Evolutionary conservation across 2,888 invertebrate species (phyloP), one percentile per base, ranked within the genome.

Genomic region (Eilema griseolum): DNA sequence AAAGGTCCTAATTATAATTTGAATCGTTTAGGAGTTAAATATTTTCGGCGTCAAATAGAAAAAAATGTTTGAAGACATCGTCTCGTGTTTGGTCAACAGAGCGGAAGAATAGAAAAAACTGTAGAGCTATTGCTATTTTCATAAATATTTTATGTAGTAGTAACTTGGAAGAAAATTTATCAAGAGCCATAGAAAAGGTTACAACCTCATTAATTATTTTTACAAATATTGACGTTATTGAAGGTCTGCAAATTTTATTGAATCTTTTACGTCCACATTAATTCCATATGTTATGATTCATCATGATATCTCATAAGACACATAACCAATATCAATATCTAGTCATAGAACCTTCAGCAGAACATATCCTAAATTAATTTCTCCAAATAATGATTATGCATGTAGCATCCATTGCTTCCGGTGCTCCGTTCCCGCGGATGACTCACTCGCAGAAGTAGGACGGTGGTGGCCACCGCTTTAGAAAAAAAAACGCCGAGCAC

Each of bases 1-100:
- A 92, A 93, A 92, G 85, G 83, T 85, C 89, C 94, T 93, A 95
- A 95, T 95, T 95, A 94, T 94, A 94, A 94, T 94, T 92, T 93
- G 91, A 94, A 94, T 90, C 93, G 94, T 92, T 94, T 94, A 93
- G 85, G 86, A 92, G 91, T 90, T 90, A 93, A 94, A 94, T 94
- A 94, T 94, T 94, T 93, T 94, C 92, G 92, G 90, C 88, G 90
- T 92, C 88, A 89, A 92, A 92, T 90, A 92, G 90, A 90, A 85
- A 86, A 93, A 92, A 92, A 89, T 89, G 87, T 92, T 93, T 90
- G 90, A 91, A 92, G 92, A 93, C 93, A 89, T 92, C 91, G 92
- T 90, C 90, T 92, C 85, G 88, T 86, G 90, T 91, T 92, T 91
- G 93, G 91, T 93, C 92, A 93, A 93, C 93, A 89, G 87, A 86